Conservation (phyloP, 2,113 vertebrate species). For the Dipodomys spectabilis region DNA sequence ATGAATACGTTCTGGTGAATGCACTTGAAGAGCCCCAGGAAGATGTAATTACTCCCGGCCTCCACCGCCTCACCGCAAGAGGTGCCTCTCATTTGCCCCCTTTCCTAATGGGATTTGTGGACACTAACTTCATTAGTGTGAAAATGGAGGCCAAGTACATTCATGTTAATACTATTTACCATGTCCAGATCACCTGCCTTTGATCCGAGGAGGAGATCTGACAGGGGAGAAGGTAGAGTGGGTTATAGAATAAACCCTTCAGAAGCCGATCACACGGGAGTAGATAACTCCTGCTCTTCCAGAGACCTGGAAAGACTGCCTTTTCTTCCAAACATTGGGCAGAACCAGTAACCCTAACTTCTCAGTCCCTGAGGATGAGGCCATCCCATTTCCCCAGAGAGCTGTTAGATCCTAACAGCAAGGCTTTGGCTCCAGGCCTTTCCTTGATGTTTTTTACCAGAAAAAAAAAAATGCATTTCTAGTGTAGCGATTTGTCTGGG, state of each 20-base stretch:
- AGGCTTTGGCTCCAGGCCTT: background rate
- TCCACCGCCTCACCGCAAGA: background rate
- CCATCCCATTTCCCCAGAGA: background rate
- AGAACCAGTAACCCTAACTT: background rate
- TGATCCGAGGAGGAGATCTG: too few relatives aligned
- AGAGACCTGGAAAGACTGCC: fast-evolving
- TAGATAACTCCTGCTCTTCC: background rate
- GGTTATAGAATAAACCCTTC: background rate
- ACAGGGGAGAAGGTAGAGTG: background rate
- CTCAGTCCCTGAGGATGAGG: fast-evolving
- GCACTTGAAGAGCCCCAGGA: background rate
- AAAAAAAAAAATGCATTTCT: background rate
- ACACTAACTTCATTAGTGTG: conserved; percentile 20
- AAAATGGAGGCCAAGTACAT: background rate
- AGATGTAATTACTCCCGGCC: background rate
- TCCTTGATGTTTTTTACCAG: background rate
- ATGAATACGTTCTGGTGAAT: background rate
- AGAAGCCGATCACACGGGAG: background rate
- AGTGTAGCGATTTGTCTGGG: background rate
- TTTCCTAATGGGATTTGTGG: background rate
- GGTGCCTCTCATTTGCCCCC: background rate
- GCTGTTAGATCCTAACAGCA: background rate
- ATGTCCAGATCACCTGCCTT: background rate
- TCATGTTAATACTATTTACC: background rate
- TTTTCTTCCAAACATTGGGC: background rate